Evolutionary conservation across 2,797 vertebrate genomes (phyloP), one percentile per base, ranked within the genome.

Genomic region (Darevskia mixta): DNA sequence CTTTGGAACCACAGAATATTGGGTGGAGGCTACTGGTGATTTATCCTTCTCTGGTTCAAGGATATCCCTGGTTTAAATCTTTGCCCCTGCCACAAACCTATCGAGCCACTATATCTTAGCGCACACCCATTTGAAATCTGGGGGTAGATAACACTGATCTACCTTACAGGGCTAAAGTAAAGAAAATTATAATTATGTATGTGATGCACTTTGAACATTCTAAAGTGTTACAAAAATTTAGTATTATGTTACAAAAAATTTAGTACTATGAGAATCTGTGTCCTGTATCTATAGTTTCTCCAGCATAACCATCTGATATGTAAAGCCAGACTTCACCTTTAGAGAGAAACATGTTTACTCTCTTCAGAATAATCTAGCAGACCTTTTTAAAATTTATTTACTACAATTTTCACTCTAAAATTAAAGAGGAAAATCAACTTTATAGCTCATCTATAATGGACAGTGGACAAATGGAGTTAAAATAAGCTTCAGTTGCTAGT

Each of bases 241-340:
- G 32, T 25, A 80, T n/a, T n/a, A n/a, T 32, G 11, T 27, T 78
- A 49, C 23, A 41, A 35, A 27, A 35, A 82, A 80, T 61, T 64
- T 35, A 8, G 15, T 15, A 13, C 43, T 55, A 9, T 77, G 61
- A 55, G 84, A 67, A 86, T 55, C 49, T 55, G 49, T 55, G 11
- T 55, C 32, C 11, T 25, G 78, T 45, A 2, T 5, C 25, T 38
- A 10, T 86, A 66, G 8, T 86, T 79, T 79, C 17, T 49, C n/a
- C 45, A 69, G 43, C 41, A 35, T 78, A 83, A 67, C 27, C 10
- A 66, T 49, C 82, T 90, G 93, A 96, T 92, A 94, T 95, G 91
- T 69, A 2, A 93, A 90, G 93, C 93, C 89, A 76, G 41, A 55
- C 49, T 55, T 15, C 41, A 55, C 45, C 9, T 75, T 55, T 86